Evolutionary conservation across 1,140 invertebrate species (phyloP).

Genomic region (Diploscapter pachys): DNA sequence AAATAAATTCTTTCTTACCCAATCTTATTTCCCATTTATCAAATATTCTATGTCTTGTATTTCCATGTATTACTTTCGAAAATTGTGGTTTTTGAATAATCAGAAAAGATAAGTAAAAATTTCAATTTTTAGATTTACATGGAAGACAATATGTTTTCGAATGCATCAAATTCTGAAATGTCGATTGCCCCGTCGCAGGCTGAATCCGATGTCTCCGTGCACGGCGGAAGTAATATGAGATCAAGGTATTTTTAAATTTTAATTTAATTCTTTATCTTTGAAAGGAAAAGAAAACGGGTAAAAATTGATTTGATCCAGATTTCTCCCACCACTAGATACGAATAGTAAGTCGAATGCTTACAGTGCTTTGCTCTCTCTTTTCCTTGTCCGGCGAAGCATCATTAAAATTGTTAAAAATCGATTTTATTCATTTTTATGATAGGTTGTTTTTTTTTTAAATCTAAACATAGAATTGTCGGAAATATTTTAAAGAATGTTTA

Average conservation of each 20-base stretch:
- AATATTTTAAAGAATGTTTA: too few species aligned
- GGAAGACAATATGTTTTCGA: constrained; percentile 51
- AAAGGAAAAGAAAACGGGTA: constrained; percentile 22
- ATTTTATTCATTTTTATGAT: too few species aligned
- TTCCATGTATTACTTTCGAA: not conserved
- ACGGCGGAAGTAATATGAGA: constrained; percentile 18
- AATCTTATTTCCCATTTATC: too few species aligned
- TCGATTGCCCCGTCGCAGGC: constrained; percentile 15
- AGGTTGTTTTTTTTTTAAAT: too few species aligned
- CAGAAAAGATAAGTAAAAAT: too few species aligned
- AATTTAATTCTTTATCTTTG: constrained; percentile 18
- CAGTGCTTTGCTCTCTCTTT: too few species aligned
- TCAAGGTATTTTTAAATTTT: not conserved
- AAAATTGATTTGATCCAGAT: not conserved
- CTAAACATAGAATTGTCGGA: too few species aligned
- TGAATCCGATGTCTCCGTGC: not conserved
- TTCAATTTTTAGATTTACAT: constrained; percentile 32
- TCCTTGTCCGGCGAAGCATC: too few species aligned
- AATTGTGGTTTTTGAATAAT: not conserved
- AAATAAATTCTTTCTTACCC: too few species aligned
- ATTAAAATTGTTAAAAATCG: too few species aligned
- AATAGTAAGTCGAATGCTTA: too few species aligned
- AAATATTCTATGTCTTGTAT: constrained; percentile 11
- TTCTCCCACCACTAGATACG: not conserved
- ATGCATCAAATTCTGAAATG: constrained; percentile 14